Evolutionary conservation across 2,113 vertebrate genomes (phyloP).

Genomic region (Syrmaticus mikado): DNA sequence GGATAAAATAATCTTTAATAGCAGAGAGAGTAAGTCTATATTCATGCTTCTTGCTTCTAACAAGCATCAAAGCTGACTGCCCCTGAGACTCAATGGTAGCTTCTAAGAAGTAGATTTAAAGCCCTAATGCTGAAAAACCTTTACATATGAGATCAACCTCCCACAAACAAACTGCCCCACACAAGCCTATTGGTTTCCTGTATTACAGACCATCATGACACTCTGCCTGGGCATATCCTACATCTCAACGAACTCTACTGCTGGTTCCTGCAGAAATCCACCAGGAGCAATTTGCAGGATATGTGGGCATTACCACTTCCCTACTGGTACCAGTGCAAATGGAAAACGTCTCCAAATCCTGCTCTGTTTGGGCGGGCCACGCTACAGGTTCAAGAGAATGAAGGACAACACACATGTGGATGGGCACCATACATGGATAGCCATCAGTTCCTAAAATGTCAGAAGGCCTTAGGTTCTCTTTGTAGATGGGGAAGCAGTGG

Average conservation of each 20-base stretch:
- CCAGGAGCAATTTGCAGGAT: not conserved
- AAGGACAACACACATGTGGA: fast-evolving
- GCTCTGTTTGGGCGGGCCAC: fast-evolving
- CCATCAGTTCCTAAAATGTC: not conserved
- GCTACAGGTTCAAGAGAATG: not conserved
- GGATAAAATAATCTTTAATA: constrained; percentile 70
- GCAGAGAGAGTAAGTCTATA: constrained; percentile 36
- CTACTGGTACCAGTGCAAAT: not conserved
- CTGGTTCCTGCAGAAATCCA: not conserved
- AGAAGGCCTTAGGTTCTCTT: not conserved
- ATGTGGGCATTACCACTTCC: not conserved
- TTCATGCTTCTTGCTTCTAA: constrained; percentile 34
- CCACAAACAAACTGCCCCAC: not conserved
- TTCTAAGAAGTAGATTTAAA: constrained; percentile 19
- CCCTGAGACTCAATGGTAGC: not conserved
- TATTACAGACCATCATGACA: not conserved
- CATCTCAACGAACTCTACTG: not conserved
- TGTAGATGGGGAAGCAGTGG: not conserved
- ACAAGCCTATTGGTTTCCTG: not conserved
- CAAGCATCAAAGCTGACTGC: constrained; percentile 16
- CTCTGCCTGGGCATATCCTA: not conserved
- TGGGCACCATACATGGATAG: not conserved
- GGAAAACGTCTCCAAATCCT: not conserved
- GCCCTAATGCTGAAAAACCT: not conserved
- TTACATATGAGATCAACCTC: not conserved